Evolutionary conservation across 53 echinoderm and acorn worm genomes (phyloP), one percentile per base, ranked within the genome.

Genomic region (Crossaster papposus): DNA sequence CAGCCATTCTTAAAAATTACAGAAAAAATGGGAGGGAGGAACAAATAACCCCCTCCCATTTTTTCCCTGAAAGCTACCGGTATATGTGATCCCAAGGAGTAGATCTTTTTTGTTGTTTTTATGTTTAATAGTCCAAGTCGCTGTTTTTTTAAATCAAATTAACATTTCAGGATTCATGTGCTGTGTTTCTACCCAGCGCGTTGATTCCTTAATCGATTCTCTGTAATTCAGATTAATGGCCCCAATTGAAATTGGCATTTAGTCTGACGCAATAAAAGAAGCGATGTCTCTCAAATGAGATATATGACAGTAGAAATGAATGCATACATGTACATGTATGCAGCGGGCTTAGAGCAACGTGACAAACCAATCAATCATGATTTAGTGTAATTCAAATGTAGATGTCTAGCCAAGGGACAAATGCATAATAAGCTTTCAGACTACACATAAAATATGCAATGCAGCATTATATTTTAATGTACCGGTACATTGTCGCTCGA

Each of bases 211-310:
- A 0, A 68, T 68, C 4, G 68, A 68, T 23, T 68, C 22, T 28
- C 68, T 23, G 9, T 68, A n/a, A 68, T 68, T n/a, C 68, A 26
- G 28, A 68, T 68, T 68, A 68, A 68, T 28, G 68, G 68, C 24
- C 68, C 68, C 22, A 23, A 68, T 24, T 68, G 68, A n/a, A 68
- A 68, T 68, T 68, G 68, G 68, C n/a, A 28, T 68, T 68, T 24
- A 28, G 68, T 12, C 28, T 68, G 68, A 28, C 28, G 68, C 5
- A 23, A 62, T 1, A 5, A 44, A 44, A 44, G 44, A 44, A 44
- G 44, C 2, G 44, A 5, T 44, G 9, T 7, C 0, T 44, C 44
- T 62, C 18, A 23, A 62, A 62, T 17, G 62, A 23, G 62, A 62
- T 14, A 62, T 14, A 62, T 62, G 62, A 23, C 62, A 62, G 13